phyloP scores from a whole-genome alignment of 2,888 invertebrate genomes.

The Pheosia tremula region DNA sequence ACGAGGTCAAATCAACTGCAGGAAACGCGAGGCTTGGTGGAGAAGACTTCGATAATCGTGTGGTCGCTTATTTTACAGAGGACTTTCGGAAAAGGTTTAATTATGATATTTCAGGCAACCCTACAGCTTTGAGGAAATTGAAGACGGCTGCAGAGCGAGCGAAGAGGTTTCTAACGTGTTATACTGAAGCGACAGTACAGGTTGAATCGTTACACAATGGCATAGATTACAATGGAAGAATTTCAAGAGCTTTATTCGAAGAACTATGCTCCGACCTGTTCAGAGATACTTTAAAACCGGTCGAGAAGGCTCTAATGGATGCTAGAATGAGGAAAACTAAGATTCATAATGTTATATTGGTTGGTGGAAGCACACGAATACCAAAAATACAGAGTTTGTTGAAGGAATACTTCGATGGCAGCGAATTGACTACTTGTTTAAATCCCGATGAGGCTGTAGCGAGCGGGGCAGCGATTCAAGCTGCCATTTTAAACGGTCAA shows the following conservation, averaged over 20 bases:
- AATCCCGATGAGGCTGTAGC: slow-evolving; percentile 74
- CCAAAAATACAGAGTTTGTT: slow-evolving; percentile 62
- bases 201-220: slow-evolving; percentile 57
- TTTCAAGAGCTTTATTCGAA: slow-evolving; percentile 62
- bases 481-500: slow-evolving; percentile 58
- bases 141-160: slow-evolving; percentile 62
- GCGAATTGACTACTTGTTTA: slow-evolving; percentile 48
- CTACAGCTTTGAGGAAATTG: slow-evolving; percentile 52
- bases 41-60: slow-evolving; percentile 69
- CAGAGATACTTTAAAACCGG: slow-evolving; percentile 50
- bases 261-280: slow-evolving; percentile 72
- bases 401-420: slow-evolving; percentile 55
- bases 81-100: slow-evolving; percentile 60
- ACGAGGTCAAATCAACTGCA: slow-evolving; percentile 62
- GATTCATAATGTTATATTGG: slow-evolving; percentile 58
- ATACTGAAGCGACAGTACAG: slow-evolving; percentile 50
- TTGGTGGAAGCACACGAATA: slow-evolving; percentile 70
- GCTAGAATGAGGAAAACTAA: slow-evolving; percentile 54
- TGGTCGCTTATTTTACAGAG: slow-evolving; percentile 63
- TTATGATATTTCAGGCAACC: slow-evolving; percentile 45
- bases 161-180: slow-evolving; percentile 57
- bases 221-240: slow-evolving; percentile 55
- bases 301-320: slow-evolving; percentile 54
- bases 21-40: slow-evolving; percentile 65
- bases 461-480: slow-evolving; percentile 69